phyloP scores from a whole-genome alignment of 2,797 vertebrate genomes.

The Enteromius mattozi region DNA sequence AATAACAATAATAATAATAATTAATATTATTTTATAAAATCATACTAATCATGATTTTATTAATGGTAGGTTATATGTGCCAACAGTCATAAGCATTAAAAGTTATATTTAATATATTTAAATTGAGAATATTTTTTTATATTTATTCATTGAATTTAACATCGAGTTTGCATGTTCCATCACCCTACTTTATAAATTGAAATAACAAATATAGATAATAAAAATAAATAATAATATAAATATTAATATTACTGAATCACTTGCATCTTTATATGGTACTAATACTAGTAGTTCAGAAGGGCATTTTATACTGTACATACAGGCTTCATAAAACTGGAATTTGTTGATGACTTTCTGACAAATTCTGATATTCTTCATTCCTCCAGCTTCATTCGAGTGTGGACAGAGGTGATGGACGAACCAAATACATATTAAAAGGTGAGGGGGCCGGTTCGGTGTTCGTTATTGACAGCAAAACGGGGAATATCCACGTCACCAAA shows the following conservation, averaged over 20 bases:
- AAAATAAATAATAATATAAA: background rate
- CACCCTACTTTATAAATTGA: background rate
- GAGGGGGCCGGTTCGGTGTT: conserved; percentile 91
- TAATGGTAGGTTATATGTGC: background rate
- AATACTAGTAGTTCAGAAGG: background rate
- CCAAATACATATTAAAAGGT: conserved; percentile 88
- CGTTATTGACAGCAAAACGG: conserved; percentile 91
- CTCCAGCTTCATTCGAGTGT: conserved; percentile 87
- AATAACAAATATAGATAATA: background rate
- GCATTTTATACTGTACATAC: background rate
- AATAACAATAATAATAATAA: background rate
- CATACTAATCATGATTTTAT: background rate
- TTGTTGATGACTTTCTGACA: background rate
- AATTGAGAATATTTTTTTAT: background rate
- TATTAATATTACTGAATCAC: background rate
- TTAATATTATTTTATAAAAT: background rate
- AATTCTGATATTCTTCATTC: background rate
- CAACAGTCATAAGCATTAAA: background rate
- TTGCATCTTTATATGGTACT: background rate
- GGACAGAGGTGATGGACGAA: conserved; percentile 87
- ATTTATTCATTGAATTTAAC: background rate
- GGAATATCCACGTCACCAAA: conserved; percentile 92
- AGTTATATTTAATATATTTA: background rate
- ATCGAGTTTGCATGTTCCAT: background rate
- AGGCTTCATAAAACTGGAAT: background rate